Evolutionary conservation across 2,888 invertebrate genomes (phyloP), one percentile per base, ranked within the genome.

Genomic region (Gerris lacustris): DNA sequence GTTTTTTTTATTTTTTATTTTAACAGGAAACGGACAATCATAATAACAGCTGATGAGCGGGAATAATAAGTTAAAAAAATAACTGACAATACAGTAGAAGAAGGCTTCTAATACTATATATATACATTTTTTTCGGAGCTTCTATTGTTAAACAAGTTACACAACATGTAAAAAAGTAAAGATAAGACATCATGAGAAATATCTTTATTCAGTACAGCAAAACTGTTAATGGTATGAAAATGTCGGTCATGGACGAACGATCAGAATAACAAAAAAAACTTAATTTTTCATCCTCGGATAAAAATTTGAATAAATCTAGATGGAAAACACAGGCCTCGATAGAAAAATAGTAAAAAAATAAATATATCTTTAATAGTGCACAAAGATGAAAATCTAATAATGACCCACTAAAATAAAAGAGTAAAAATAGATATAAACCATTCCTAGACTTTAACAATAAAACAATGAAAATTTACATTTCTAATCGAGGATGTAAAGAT

Each of bases 191-290:
- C 9, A 55, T 55, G 55, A 11, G 55, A 55, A 55, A 55, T 11
- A 55, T 15, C 31, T 31, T 31, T 31, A 31, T 31, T 31, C 31
- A 31, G 31, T 31, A 31, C 31, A 31, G 31, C 31, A 31, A 31
- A 31, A 31, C 31, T 31, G 31, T 64, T 64, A 64, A 64, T 64
- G 64, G 18, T 64, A 64, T 64, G 64, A 17, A 64, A 64, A 64
- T 64, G 17, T 64, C 7, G 18, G 64, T 64, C 64, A 64, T 31
- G 64, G 64, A 64, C 64, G 64, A 31, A 18, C 18, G 18, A 31
- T 64, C 64, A 64, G 64, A 31, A 64, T n/a, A 55, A 55, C 15
- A 31, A 31, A 31, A 31, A 31, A 31, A 31, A 1, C 4, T 31
- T 4, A 31, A 31, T 31, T 31, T 31, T 31, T 31, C 31, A 31